A percentile compares a stretch with the other conserved stretches of the same genome.
phyloP scores from a whole-genome alignment of 2,113 vertebrate genomes.

The Cacatua alba region DNA sequence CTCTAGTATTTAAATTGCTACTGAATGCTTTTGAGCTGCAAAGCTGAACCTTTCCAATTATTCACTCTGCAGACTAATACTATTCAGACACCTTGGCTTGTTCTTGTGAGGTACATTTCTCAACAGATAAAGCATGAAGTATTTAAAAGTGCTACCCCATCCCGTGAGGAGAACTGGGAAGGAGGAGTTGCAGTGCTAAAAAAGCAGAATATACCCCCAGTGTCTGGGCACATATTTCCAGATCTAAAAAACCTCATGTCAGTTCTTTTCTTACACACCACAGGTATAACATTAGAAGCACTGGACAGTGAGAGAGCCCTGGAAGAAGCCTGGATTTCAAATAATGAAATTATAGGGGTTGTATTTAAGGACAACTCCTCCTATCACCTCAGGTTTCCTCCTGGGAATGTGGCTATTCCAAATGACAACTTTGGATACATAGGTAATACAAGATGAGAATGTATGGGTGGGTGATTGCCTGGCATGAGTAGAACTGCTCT shows the following conservation, averaged over 20 bases:
- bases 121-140: not conserved
- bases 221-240: not conserved
- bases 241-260: not conserved
- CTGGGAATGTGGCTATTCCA: constrained; percentile 58
- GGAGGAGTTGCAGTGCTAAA: not conserved
- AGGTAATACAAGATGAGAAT: constrained; percentile 68
- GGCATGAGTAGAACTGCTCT: fast-evolving
- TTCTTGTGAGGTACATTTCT: not conserved
- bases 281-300: constrained; percentile 72
- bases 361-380: constrained; percentile 82
- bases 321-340: constrained; percentile 76
- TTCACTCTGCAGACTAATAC: not conserved
- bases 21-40: not conserved
- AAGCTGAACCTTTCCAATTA: not conserved
- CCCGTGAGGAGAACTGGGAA: not conserved
- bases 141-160: not conserved
- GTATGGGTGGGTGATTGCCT: not conserved
- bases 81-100: not conserved
- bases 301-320: constrained; percentile 78
- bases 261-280: not conserved
- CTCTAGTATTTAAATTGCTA: not conserved
- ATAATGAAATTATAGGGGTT: constrained; percentile 76
- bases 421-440: constrained; percentile 76
- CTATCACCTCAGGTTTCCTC: constrained; percentile 82
- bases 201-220: not conserved